Evolutionary conservation across 2,888 invertebrate genomes (phyloP).

Genomic region (Willowsia nigromaculata): DNA sequence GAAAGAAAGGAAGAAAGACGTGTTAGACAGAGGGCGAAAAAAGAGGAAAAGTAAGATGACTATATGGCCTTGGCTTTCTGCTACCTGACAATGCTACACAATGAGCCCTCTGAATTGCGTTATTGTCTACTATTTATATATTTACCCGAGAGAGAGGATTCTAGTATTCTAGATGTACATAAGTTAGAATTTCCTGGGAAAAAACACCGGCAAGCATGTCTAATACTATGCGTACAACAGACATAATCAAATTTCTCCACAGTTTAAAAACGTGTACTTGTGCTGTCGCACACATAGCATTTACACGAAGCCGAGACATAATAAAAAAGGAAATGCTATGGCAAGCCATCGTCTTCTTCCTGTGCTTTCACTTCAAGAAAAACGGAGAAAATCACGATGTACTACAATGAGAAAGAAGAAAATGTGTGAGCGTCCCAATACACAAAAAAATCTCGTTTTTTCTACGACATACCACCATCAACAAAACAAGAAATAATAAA

Average conservation of each 20-base stretch:
- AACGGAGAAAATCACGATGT: conserved; percentile 66
- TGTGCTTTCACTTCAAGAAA: conserved; percentile 41
- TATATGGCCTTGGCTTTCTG: conserved; percentile 37
- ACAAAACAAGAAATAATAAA: conserved; percentile 20
- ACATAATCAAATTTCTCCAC: conserved; percentile 62
- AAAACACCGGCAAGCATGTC: conserved; percentile 13
- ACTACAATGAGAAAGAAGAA: not conserved
- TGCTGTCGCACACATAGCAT: not conserved
- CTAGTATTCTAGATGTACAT: not conserved
- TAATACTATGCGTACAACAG: conserved; percentile 39
- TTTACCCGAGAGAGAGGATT: not conserved
- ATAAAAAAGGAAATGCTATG: conserved; percentile 31
- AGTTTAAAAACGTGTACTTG: conserved; percentile 23
- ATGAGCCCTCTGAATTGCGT: conserved; percentile 31
- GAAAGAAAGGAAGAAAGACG: conserved; percentile 5
- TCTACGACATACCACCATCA: not conserved
- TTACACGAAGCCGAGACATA: not conserved
- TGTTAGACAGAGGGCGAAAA: not conserved
- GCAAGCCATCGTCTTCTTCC: conserved; percentile 29
- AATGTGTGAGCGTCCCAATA: conserved; percentile 62
- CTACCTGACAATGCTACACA: conserved; percentile 51
- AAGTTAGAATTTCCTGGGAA: not conserved
- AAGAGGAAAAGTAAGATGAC: not conserved
- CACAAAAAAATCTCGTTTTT: conserved; percentile 16
- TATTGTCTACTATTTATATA: conserved; percentile 1